phyloP scores from a whole-genome alignment of 2,888 invertebrate species.

The Atrina japonica region DNA sequence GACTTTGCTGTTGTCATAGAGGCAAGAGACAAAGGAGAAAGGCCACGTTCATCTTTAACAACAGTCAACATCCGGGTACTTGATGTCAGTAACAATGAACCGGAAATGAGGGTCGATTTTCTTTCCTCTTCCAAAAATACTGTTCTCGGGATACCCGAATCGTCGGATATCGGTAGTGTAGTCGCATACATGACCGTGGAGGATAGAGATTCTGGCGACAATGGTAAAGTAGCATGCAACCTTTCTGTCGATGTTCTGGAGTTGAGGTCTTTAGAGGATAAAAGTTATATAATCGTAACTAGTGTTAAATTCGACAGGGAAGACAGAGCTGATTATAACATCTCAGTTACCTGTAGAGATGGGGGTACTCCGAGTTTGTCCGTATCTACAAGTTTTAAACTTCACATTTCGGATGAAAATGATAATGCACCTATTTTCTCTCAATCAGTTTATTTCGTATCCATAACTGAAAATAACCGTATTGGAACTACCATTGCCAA shows the following conservation, averaged over 20 bases:
- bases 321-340: conserved; percentile 54
- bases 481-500: conserved; percentile 63
- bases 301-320: conserved; percentile 70
- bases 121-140: conserved; percentile 41
- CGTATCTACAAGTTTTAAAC: conserved; percentile 60
- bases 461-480: conserved; percentile 72
- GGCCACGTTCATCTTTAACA: conserved; percentile 60
- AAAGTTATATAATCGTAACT: conserved; percentile 69
- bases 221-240: conserved; percentile 67
- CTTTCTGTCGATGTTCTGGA: conserved; percentile 56
- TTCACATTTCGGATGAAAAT: conserved; percentile 74
- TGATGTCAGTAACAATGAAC: conserved; percentile 95
- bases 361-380: conserved; percentile 68
- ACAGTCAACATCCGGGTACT: conserved; percentile 83
- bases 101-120: conserved; percentile 79
- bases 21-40: conserved; percentile 66
- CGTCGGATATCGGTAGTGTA: conserved; percentile 60
- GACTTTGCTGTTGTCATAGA: conserved; percentile 64
- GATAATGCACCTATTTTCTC: conserved; percentile 73
- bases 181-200: conserved; percentile 70
- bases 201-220: conserved; percentile 69
- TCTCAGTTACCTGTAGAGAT: conserved; percentile 72
- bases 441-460: conserved; percentile 56
- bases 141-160: conserved; percentile 58
- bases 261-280: conserved; percentile 62